A percentile compares a stretch with the other conserved stretches of the same genome.
phyloP scores from a whole-genome alignment of 23 tunicate species.

The Ascidia mentula region DNA sequence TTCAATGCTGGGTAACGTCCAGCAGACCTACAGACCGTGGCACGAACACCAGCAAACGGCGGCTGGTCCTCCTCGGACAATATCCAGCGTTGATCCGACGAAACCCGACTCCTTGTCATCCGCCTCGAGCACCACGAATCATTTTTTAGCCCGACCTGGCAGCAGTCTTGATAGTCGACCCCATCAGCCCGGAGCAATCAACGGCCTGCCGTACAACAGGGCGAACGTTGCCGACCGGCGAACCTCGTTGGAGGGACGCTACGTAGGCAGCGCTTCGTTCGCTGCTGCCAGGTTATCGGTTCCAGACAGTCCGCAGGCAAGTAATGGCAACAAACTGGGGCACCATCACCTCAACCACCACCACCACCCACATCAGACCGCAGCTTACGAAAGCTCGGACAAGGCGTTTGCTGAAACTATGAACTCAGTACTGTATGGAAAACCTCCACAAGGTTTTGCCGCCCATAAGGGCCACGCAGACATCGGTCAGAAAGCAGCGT shows the following conservation, averaged over 20 bases:
- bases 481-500: not conserved
- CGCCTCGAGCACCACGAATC: constrained; percentile 27
- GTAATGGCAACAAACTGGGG: not conserved
- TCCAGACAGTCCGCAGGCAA: constrained; percentile 11
- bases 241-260: not conserved
- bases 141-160: constrained; percentile 91
- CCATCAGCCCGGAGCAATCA: constrained; percentile 11
- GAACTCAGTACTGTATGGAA: constrained; percentile 47
- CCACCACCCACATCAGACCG: not conserved
- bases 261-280: constrained; percentile 4
- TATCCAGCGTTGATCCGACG: too few species aligned
- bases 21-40: constrained; percentile 37
- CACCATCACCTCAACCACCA: constrained; percentile 12
- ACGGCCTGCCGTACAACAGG: constrained; percentile 11
- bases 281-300: constrained; percentile 66
- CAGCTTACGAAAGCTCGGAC: constrained; percentile 1
- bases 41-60: constrained; percentile 15
- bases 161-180: constrained; percentile 35
- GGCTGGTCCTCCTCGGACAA: too few species aligned
- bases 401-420: constrained; percentile 41
- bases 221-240: constrained; percentile 5
- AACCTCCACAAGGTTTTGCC: not conserved
- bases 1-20: not conserved
- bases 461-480: not conserved
- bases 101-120: constrained; percentile 1